Percentiles rank a stretch among this genome's conserved stretches.
Evolutionary conservation across 1,140 invertebrate genomes (phyloP).

Genomic region (Pectinophora gossypiella): DNA sequence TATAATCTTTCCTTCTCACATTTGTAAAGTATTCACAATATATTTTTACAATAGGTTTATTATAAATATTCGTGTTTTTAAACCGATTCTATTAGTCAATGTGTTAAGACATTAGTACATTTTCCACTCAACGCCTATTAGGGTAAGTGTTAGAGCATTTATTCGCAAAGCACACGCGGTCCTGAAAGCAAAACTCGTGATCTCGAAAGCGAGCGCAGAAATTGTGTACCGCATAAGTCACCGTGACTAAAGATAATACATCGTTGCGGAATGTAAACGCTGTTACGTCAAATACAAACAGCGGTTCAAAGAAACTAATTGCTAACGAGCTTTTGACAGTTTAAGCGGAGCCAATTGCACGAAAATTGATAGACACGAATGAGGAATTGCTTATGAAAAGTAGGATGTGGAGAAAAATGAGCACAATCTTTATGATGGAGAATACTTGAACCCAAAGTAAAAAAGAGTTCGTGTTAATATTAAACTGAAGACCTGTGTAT

Average conservation of each 20-base stretch:
- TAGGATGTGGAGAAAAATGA: too few species aligned
- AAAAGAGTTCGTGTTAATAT: too few species aligned
- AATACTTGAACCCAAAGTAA: too few species aligned
- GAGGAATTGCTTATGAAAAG: too few species aligned
- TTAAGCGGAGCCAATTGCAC: too few species aligned
- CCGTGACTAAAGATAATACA: conserved; percentile 1
- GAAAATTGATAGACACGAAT: too few species aligned
- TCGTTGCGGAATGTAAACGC: neutral
- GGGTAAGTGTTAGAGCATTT: neutral
- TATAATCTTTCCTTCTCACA: too few species aligned
- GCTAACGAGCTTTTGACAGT: neutral
- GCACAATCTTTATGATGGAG: too few species aligned
- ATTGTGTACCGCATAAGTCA: conserved; percentile 2
- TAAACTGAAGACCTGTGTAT: too few species aligned
- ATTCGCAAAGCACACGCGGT: conserved; percentile 9
- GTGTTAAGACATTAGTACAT: neutral
- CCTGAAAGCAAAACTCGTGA: conserved; percentile 56
- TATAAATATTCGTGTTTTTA: too few species aligned
- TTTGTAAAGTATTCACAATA: too few species aligned
- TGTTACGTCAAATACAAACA: conserved; percentile 23
- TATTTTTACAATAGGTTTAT: too few species aligned
- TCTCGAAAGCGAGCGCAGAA: conserved; percentile 39
- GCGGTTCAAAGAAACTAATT: neutral
- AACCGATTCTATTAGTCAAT: neutral
- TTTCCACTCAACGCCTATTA: neutral